These are phyloP conservation scores for Alentia gelatinosa DNA, from an alignment of 2,888 invertebrate species.

Conservation along the genomic window DNA sequence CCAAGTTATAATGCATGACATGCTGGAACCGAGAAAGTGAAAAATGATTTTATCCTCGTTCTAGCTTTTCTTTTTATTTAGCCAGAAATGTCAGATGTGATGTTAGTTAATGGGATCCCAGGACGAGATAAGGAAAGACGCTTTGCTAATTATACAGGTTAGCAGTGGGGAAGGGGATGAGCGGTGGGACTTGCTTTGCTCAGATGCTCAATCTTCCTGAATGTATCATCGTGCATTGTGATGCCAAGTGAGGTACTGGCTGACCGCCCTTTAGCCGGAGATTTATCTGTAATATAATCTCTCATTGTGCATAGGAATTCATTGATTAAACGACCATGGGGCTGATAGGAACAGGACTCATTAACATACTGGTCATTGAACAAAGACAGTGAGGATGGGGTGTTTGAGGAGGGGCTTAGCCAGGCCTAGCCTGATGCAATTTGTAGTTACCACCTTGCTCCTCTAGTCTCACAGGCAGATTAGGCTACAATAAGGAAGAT, in stretches of 20 bases:
- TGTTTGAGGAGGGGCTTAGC: no score
- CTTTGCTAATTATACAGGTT: neutral
- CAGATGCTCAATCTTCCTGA: neutral
- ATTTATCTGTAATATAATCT: neutral
- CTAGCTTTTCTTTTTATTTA: neutral
- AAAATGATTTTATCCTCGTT: neutral
- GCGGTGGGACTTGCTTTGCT: neutral
- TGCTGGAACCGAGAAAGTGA: neutral
- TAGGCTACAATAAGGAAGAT: no score
- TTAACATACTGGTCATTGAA: neutral
- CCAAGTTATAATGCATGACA: neutral
- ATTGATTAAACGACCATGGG: neutral
- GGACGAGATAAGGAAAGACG: neutral
- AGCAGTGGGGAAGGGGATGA: neutral
- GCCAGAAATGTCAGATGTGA: conserved; percentile 1
- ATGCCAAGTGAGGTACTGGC: neutral
- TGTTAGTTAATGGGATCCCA: neutral
- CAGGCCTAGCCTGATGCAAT: no score
- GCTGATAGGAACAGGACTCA: neutral
- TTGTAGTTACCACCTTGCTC: no score
- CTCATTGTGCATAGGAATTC: neutral
- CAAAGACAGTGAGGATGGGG: neutral
- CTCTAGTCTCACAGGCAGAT: no score
- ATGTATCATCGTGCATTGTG: neutral
- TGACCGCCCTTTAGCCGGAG: neutral